Conservation (phyloP, 2,888 invertebrate genomes). For the Torymus auratus region DNA sequence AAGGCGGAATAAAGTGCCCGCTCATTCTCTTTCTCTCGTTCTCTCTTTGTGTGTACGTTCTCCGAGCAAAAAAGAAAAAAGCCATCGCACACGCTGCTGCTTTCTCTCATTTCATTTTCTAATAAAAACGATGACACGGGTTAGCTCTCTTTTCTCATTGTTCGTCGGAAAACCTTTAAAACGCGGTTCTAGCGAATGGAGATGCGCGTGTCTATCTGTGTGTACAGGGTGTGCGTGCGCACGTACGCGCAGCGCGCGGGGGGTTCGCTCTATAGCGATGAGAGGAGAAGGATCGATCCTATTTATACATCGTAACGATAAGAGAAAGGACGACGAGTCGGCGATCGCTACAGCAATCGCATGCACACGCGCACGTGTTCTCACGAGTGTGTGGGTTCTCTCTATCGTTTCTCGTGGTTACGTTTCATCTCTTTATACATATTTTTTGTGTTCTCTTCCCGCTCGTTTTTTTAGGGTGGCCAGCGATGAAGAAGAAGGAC, state of each 20-base stretch:
- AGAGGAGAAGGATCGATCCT: conserved; percentile 37
- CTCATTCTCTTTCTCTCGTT: background rate
- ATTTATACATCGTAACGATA: background rate
- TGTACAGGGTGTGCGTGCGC: too few relatives aligned
- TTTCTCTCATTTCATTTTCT: background rate
- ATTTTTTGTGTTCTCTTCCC: conserved; percentile 9
- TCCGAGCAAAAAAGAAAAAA: conserved; percentile 31
- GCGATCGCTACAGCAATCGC: background rate
- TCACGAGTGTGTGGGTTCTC: too few relatives aligned
- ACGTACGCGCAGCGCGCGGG: too few relatives aligned
- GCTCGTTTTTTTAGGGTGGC: conserved; percentile 10
- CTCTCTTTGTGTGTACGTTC: background rate
- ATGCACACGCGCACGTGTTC: too few relatives aligned
- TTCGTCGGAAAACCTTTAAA: conserved; percentile 17
- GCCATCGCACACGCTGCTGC: conserved; percentile 7
- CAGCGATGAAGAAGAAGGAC: conserved; percentile 26
- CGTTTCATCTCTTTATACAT: too few relatives aligned
- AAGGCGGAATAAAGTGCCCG: conserved; percentile 34
- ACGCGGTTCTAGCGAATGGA: conserved; percentile 4
- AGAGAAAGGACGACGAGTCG: conserved; percentile 26
- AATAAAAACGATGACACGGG: conserved; percentile 18
- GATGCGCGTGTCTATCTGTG: background rate
- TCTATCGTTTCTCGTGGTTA: too few relatives aligned
- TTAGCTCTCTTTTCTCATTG: conserved; percentile 6
- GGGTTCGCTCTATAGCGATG: background rate